phyloP scores from a whole-genome alignment of 2,888 invertebrate species.

The Mallateleia sp. region DNA sequence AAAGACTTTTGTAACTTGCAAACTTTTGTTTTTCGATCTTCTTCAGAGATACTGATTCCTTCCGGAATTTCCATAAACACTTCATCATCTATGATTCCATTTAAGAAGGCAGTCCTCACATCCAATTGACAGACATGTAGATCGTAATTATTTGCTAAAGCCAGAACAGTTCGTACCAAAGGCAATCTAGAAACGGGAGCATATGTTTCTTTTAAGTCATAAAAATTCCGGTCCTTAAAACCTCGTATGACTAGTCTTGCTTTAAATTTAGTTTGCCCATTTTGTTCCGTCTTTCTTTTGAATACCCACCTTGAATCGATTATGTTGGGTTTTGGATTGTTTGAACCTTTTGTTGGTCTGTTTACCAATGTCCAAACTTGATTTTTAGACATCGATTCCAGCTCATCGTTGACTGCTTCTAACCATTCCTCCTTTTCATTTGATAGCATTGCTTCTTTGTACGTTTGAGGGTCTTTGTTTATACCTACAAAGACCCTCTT shows the following conservation, averaged over 20 bases:
- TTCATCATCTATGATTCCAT: neutral
- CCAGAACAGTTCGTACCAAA: neutral
- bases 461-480: conserved; percentile 43
- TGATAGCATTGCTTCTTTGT: conserved; percentile 56
- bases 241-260: conserved; percentile 12
- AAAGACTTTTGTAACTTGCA: conserved; percentile 14
- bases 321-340: neutral
- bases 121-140: neutral
- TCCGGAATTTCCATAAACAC: conserved; percentile 28
- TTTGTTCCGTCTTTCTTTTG: neutral
- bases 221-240: neutral
- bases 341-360: conserved; percentile 29
- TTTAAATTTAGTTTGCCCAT: neutral
- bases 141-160: neutral
- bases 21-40: conserved; percentile 10
- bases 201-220: conserved; percentile 12
- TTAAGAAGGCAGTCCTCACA: neutral
- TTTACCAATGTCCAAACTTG: conserved; percentile 40
- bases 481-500: conserved; percentile 36
- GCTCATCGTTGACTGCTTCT: conserved; percentile 44
- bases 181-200: neutral
- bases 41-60: neutral
- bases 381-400: conserved; percentile 57
- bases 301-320: conserved; percentile 8
- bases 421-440: conserved; percentile 59